Evolutionary conservation across 2,113 vertebrate species (phyloP), one percentile per base, ranked within the genome.

Genomic region (Elgaria multicarinata): DNA sequence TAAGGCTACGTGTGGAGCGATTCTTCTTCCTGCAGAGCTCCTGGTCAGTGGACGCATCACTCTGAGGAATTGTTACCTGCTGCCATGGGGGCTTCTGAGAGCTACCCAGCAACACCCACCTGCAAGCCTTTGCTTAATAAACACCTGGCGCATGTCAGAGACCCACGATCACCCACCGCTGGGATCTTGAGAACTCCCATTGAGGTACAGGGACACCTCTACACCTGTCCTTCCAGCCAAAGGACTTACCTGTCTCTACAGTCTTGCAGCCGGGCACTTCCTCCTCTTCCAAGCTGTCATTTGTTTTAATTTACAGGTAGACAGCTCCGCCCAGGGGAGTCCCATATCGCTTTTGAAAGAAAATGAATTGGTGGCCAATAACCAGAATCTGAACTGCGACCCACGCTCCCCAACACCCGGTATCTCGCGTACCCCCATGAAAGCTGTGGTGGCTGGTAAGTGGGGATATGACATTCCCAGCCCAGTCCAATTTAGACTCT

Each of bases 391-490:
- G 62, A 93, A 93, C 2, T 53, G 87, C 8, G 99, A 99, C 94
- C 98, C 98, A 0, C 98, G 98, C 0, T 99, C 98, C 1, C 98
- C 99, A 7, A 97, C 98, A 0, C 90, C 96, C 26, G 98, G 98
- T 1, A 95, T 99, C 42, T 91, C 87, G 7, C 98, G 98, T 77
- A 99, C 99, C 1, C 99, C 99, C 13, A 93, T 98, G 95, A 98
- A 98, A 88, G 95, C 97, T 6, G 90, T 85, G n/a, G 93, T 97
- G 75, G 94, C 90, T 76, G 98, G 98, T 98, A 89, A 96, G 86
- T 90, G 78, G 55, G 33, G 74, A 36, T 67, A 28, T 58, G 77
- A 22, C 55, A 36, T 24, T 26, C 9, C 26, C 24, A 44, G 18
- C 33, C 53, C 39, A 64, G 33, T 50, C 53, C 36, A 12, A 22